A percentile compares a stretch with the other conserved stretches of the same genome.
These are phyloP conservation scores for Cyaniris semiargus DNA, from an alignment of 2,888 invertebrate genomes.

Conservation along the genomic window DNA sequence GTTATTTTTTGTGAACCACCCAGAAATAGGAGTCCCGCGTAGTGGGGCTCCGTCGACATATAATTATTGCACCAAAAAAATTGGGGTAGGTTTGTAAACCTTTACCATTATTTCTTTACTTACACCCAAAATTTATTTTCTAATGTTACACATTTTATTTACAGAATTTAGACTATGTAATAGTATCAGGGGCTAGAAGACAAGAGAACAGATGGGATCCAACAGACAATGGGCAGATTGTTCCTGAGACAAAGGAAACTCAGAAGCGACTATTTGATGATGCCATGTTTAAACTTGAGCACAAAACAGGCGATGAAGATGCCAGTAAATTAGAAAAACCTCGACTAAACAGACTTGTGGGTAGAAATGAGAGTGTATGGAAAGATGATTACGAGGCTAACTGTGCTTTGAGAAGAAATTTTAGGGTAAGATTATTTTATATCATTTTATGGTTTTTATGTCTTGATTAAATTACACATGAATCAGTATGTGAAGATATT, in stretches of 20 bases:
- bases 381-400: constrained; percentile 97
- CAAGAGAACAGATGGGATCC: constrained; percentile 99
- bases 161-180: constrained; percentile 97
- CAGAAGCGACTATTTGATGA: constrained; percentile 95
- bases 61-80: too few relatives aligned
- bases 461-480: not conserved
- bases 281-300: constrained; percentile 98
- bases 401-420: constrained; percentile 88
- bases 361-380: constrained; percentile 90
- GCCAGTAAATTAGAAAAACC: constrained; percentile 86
- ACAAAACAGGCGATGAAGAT: constrained; percentile 89
- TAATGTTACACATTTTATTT: constrained; percentile 46
- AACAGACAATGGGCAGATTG: constrained; percentile 94
- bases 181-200: constrained; percentile 95
- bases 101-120: not conserved
- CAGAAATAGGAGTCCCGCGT: too few relatives aligned
- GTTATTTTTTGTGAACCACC: too few relatives aligned
- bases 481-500: too few relatives aligned
- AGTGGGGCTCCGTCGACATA: too few relatives aligned
- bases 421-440: constrained; percentile 84
- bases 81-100: too few relatives aligned
- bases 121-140: not conserved
- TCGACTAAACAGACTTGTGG: constrained; percentile 86
- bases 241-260: constrained; percentile 94
- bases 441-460: not conserved